A percentile compares a stretch with the other conserved stretches of the same genome.
phyloP scores from a whole-genome alignment of 2,113 vertebrate species.

The Micronycteris hirsuta region DNA sequence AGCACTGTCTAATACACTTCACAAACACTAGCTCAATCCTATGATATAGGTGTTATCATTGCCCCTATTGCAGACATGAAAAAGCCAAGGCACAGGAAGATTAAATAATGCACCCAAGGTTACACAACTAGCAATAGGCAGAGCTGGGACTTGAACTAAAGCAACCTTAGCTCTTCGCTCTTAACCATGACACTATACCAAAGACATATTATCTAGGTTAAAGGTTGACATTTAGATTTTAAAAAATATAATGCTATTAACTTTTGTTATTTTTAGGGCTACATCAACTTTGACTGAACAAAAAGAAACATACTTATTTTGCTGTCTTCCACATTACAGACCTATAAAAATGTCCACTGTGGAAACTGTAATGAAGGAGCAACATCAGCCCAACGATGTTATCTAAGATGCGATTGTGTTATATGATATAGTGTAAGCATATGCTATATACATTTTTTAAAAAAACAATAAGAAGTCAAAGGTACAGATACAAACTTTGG shows the following conservation, averaged over 20 bases:
- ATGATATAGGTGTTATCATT: neutral
- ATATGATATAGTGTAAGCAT: neutral
- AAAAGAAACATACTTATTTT: constrained; percentile 25
- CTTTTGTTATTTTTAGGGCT: constrained; percentile 17
- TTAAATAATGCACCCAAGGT: neutral
- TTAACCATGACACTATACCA: neutral
- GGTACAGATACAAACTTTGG: constrained; percentile 61
- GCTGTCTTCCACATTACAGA: neutral
- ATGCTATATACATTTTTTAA: neutral
- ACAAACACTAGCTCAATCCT: neutral
- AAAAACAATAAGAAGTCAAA: constrained; percentile 52
- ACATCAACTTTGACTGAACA: neutral
- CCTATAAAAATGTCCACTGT: constrained; percentile 11
- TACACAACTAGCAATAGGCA: neutral
- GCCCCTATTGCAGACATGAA: neutral
- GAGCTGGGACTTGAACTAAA: neutral
- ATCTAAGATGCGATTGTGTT: neutral
- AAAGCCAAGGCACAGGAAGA: neutral
- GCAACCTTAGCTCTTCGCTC: neutral
- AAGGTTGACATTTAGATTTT: neutral
- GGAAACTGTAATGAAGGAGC: neutral
- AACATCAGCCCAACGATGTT: neutral
- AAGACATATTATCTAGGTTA: constrained; percentile 21
- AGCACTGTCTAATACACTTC: neutral
- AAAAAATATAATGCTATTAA: constrained; percentile 15